Evolutionary conservation across 2,797 vertebrate species (phyloP), one percentile per base, ranked within the genome.

Genomic region (Leptatherina wallacei): DNA sequence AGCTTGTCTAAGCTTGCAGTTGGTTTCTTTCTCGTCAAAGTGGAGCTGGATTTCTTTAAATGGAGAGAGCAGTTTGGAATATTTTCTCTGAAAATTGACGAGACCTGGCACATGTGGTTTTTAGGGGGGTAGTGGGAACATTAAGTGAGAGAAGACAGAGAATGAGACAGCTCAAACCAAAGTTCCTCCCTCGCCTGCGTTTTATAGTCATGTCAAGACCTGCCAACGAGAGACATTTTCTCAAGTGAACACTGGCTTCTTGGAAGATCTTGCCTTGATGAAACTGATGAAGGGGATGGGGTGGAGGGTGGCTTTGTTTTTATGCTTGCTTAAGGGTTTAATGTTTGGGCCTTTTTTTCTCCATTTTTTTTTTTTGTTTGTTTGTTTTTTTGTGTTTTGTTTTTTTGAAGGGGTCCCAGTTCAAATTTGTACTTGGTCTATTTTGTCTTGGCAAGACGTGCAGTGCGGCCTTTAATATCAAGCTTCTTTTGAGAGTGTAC

Each of bases 221-320:
- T 98, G 97, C 96, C 97, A 97, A 96, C 95, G 96, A 96, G 96
- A 97, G 96, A 97, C 95, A 96, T 96, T 97, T 96, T 97, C 96
- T 98, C 97, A 98, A 98, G 97, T 98, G 97, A 98, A 97, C 95
- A 96, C 96, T 97, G 96, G 97, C 96, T 98, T 98, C 97, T 97
- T 96, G 96, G 95, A 95, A 97, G 95, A 93, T 96, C 97, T 99
- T 98, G 97, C 98, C 97, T 97, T 96, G 96, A 98, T 96, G 79
- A 98, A 95, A 97, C 95, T 92, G 89, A 86, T 92, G 90, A 87
- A 84, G 86, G 88, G 91, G 24, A 27, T 27, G 87, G 70, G 72
- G 81, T 73, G 60, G 47, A 66, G 76, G 83, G 63, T 22, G n/a
- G 61, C 65, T 82, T 81, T 80, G 72, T 80, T 87, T 51, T 79